phyloP scores from a whole-genome alignment of 1,140 invertebrate species.

The Episyrphus balteatus region DNA sequence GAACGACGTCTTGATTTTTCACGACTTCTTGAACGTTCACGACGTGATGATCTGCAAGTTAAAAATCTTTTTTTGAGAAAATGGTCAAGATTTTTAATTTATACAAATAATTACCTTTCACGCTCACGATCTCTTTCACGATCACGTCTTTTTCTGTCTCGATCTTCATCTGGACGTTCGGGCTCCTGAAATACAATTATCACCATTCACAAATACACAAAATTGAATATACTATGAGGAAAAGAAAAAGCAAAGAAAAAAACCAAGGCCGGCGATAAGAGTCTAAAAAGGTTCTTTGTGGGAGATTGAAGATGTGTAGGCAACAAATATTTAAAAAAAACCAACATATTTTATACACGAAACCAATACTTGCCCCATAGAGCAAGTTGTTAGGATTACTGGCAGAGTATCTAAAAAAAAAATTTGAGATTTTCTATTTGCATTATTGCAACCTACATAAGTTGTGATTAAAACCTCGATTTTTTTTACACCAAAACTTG shows the following conservation, averaged over 20 bases:
- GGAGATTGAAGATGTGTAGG: too few species aligned
- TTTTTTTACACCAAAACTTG: too few species aligned
- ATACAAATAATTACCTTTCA: constrained; percentile 21
- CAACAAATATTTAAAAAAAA: too few species aligned
- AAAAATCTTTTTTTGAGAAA: constrained; percentile 1
- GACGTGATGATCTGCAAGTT: constrained; percentile 39
- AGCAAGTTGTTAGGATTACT: too few species aligned
- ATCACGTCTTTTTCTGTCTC: constrained; percentile 19
- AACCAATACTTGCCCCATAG: too few species aligned
- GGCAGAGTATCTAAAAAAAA: too few species aligned
- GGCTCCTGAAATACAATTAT: not conserved
- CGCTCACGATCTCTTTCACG: constrained; percentile 38
- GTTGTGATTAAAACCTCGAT: too few species aligned
- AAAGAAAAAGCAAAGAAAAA: not conserved
- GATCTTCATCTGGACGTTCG: constrained; percentile 8
- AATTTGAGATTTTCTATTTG: too few species aligned
- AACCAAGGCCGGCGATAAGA: too few species aligned
- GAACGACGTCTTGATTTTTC: constrained; percentile 48
- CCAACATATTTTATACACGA: too few species aligned
- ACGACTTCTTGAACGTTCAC: constrained; percentile 42
- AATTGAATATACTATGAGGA: not conserved
- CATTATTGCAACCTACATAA: too few species aligned
- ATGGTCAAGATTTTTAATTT: constrained; percentile 31
- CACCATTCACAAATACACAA: not conserved
- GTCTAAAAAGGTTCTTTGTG: too few species aligned